phyloP scores from a whole-genome alignment of 2,888 invertebrate species.

The Ariolimax columbianus region DNA sequence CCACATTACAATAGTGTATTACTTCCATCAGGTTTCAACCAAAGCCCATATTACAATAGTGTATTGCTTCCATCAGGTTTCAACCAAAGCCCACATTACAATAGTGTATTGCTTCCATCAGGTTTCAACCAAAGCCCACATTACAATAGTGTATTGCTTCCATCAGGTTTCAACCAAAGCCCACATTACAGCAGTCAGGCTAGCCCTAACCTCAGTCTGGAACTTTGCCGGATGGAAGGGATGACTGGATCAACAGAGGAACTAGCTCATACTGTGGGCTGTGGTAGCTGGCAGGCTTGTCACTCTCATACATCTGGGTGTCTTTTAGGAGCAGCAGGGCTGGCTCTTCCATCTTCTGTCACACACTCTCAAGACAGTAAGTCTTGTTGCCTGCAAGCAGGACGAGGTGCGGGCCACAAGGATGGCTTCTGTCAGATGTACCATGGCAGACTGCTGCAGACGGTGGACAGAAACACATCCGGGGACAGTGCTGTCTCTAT shows the following conservation, averaged over 20 bases:
- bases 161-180: constrained; percentile 55
- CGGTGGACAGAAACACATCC: constrained; percentile 56
- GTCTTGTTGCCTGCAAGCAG: constrained; percentile 56
- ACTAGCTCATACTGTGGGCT: constrained; percentile 61
- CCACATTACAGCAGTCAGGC: constrained; percentile 49
- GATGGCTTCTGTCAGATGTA: constrained; percentile 67
- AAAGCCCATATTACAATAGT: too few relatives aligned
- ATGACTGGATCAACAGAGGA: constrained; percentile 43
- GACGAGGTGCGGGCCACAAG: constrained; percentile 65
- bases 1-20: too few relatives aligned
- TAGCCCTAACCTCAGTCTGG: constrained; percentile 63
- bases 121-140: constrained; percentile 55
- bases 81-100: constrained; percentile 52
- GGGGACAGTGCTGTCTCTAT: constrained; percentile 55
- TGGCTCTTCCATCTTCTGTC: constrained; percentile 46
- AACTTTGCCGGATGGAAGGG: constrained; percentile 57
- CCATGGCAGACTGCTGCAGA: constrained; percentile 55
- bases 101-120: constrained; percentile 34
- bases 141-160: constrained; percentile 28
- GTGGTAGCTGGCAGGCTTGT: constrained; percentile 65
- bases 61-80: constrained; percentile 50
- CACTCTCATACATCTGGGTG: constrained; percentile 54
- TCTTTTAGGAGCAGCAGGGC: constrained; percentile 32
- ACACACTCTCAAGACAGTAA: constrained; percentile 38
- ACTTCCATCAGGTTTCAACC: too few relatives aligned